phyloP scores from a whole-genome alignment of 2,888 invertebrate genomes.

The Lasioglossum vierecki region DNA sequence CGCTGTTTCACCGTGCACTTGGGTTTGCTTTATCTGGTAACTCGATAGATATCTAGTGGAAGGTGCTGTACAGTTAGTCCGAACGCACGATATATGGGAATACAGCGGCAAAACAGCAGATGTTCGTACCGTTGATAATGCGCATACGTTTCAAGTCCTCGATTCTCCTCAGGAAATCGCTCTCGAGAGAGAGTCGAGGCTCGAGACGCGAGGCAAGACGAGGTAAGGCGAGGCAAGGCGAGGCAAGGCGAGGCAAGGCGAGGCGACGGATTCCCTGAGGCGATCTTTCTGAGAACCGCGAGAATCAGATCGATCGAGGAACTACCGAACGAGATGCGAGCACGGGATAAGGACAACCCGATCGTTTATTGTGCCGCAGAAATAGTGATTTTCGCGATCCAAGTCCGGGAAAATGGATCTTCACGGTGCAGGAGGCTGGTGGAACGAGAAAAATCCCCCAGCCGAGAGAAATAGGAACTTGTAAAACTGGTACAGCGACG shows the following conservation, averaged over 20 bases:
- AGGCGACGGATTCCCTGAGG: constrained; percentile 23
- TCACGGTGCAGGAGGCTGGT: background rate
- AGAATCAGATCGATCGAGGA: constrained; percentile 15
- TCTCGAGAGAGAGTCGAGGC: background rate
- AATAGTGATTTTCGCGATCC: constrained; percentile 49
- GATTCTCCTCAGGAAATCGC: constrained; percentile 46
- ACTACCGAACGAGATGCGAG: constrained; percentile 10
- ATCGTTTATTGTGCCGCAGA: constrained; percentile 44
- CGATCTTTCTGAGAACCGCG: background rate
- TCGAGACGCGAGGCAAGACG: background rate
- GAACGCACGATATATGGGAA: constrained; percentile 44
- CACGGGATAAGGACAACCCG: constrained; percentile 32
- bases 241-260: background rate
- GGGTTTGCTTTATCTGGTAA: constrained; percentile 38
- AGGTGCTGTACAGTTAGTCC: constrained; percentile 51
- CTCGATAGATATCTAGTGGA: constrained; percentile 17
- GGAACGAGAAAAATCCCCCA: background rate
- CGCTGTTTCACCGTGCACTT: constrained; percentile 20
- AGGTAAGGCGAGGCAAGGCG: background rate
- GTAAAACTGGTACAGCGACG: constrained; percentile 48
- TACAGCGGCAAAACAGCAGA: constrained; percentile 52
- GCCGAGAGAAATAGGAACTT: constrained; percentile 30
- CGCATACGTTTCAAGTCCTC: constrained; percentile 31
- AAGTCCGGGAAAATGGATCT: constrained; percentile 32
- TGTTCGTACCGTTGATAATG: constrained; percentile 66